Conservation (phyloP, 53 echinoderm and acorn worm species). For the Mesocentrotus franciscanus region DNA sequence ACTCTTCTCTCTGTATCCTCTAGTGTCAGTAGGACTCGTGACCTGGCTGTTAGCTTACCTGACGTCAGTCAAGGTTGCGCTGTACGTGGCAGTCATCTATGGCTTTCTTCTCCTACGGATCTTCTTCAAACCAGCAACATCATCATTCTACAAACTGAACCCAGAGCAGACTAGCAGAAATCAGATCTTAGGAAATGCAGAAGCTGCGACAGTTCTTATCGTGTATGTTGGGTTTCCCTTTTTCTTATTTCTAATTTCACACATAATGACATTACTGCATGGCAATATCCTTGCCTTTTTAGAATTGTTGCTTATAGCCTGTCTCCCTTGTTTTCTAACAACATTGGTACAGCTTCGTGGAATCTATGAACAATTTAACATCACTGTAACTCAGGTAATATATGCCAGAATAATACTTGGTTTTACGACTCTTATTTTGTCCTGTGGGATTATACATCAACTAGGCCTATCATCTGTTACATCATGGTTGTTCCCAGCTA, state of each 20-base stretch:
- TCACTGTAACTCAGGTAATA: conserved; percentile 64
- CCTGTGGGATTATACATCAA: conserved; percentile 54
- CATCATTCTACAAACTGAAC: conserved; percentile 77
- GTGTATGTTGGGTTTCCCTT: conserved; percentile 71
- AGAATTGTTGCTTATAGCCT: conserved; percentile 67
- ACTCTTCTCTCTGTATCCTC: conserved; percentile 80
- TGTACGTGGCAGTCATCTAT: conserved; percentile 73
- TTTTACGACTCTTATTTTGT: conserved; percentile 48
- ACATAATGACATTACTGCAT: conserved; percentile 67
- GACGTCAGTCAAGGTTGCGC: conserved; percentile 64
- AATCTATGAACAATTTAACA: conserved; percentile 73
- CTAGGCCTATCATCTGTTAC: conserved; percentile 22
- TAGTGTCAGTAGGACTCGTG: conserved; percentile 65
- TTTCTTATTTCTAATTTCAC: conserved; percentile 64
- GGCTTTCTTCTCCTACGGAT: conserved; percentile 78
- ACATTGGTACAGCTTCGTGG: conserved; percentile 82
- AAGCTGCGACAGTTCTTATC: conserved; percentile 77
- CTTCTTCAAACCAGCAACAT: conserved; percentile 75
- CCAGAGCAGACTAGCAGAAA: not conserved
- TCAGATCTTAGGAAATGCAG: conserved; percentile 73
- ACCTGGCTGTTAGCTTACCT: conserved; percentile 74
- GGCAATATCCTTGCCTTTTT: conserved; percentile 30
- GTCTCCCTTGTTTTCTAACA: conserved; percentile 73
- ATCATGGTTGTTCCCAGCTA: conserved; percentile 45
- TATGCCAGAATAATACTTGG: conserved; percentile 70